Evolutionary conservation across 2,113 vertebrate genomes (phyloP).

Genomic region (pig (Sus scrofa)): T2T-Sscrofa CM000829.6:64723001-64723500

Average conservation of each 20-base stretch:
- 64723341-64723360: not conserved
- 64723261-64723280: not conserved
- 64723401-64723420: not conserved
- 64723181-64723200: not conserved
- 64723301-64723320: not conserved
- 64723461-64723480: not conserved
- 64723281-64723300: not conserved
- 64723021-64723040: too few relatives aligned
- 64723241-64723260: not conserved
- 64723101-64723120: too few relatives aligned
- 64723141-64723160: too few relatives aligned
- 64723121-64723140: too few relatives aligned
- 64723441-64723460: not conserved
- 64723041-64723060: too few relatives aligned
- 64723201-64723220: slow-evolving; percentile 15
- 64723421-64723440: not conserved
- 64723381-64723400: not conserved
- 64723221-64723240: not conserved
- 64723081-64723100: too few relatives aligned
- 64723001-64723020: too few relatives aligned
- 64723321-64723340: not conserved
- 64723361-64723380: not conserved
- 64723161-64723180: too few relatives aligned
- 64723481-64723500: not conserved
- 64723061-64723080: too few relatives aligned